Base-by-base conservation (phyloP, 2,888 invertebrate genomes). In the Lasioglossum villosulum region DNA sequence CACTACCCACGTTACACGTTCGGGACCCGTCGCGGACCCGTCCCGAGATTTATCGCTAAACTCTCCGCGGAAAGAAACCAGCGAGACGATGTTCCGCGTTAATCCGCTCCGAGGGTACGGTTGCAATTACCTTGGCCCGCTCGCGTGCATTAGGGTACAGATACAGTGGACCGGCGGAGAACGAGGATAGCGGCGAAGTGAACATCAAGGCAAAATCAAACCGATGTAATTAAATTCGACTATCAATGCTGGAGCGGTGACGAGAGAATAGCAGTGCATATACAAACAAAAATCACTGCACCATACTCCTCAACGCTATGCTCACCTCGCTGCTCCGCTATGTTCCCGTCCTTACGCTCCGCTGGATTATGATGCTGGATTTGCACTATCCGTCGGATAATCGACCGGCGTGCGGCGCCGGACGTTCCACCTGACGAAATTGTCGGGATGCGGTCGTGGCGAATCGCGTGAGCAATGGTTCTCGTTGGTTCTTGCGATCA, bases 1-100 rank as follows among this genome's bases (percentile, higher is more conserved):
- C 84, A 76, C 86, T 80, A 78, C 82, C 86, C 78, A 86, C 86
- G 75, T 86, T 86, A 80, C 78, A 86, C 85, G 75, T 34, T 63
- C 71, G 56, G 63, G 70, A 68, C 45, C 45, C 45, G 16, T 45
- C 16, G 16, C 16, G 5, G 45, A 16, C 63, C 45, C 80, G 75
- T 78, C 72, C 45, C 66, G 37, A 45, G 83, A 87, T 87, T 83
- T 87, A 86, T 83, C 76, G 83, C 68, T 63, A 74, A 78, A 80
- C 76, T 75, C 34, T n/a, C 30, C 70, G 73, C 10, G 56, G 71
- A 72, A 85, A 66, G 75, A 82, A 37, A 75, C 59, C 10, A 37
- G 14, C 78, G 71, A 14, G 75, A 63, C 59, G 74, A 75, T 59
- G 72, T 73, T 66, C 66, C 75, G 70, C 82, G 70, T 80, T 84